Conservation (phyloP, 2,797 vertebrate species). For the Melanogrammus aeglefinus region DNA sequence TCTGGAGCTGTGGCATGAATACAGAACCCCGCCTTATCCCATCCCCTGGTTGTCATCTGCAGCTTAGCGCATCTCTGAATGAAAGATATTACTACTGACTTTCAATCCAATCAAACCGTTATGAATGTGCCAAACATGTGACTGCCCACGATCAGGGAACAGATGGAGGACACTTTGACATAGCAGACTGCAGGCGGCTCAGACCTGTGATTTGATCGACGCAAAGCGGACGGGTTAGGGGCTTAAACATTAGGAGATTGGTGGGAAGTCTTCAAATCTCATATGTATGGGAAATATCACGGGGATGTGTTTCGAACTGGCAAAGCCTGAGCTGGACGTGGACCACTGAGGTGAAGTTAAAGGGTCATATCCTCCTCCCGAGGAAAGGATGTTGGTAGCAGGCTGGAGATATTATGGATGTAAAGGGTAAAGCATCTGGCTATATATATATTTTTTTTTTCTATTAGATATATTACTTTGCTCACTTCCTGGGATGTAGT, state of each 20-base stretch:
- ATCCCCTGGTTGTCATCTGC: constrained; percentile 14
- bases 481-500: neutral
- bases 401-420: neutral
- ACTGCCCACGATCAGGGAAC: neutral
- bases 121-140: neutral
- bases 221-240: neutral
- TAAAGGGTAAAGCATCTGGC: neutral
- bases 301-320: neutral
- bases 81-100: constrained; percentile 24
- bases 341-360: neutral
- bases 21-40: constrained; percentile 8
- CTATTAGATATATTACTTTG: neutral
- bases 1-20: neutral
- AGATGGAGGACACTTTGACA: neutral
- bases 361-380: neutral
- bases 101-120: constrained; percentile 19
- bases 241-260: constrained; percentile 5
- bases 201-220: neutral
- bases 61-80: constrained; percentile 7
- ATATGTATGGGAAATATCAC: neutral
- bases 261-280: neutral
- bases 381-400: neutral
- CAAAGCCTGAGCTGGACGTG: neutral
- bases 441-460: no score
- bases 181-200: neutral